These are phyloP conservation scores for Stigmatopora argus DNA, from an alignment of 2,113 vertebrate genomes.

Conservation along the genomic window DNA sequence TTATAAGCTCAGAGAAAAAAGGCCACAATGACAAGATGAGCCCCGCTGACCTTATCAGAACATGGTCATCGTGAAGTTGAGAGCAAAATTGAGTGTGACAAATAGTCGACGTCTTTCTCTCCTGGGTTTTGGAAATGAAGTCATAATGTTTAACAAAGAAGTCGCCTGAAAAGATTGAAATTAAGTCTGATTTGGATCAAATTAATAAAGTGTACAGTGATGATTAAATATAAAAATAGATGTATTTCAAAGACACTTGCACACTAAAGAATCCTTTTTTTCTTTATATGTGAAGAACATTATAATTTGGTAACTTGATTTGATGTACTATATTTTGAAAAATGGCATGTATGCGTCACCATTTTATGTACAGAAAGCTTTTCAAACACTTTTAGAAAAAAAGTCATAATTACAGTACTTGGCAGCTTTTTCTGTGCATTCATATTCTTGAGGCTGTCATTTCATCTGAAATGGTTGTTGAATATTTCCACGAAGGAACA, in stretches of 20 bases:
- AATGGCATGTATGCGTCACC: background rate
- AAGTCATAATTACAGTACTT: background rate
- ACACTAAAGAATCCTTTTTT: constrained; percentile 3
- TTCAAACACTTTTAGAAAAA: background rate
- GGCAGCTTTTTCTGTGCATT: background rate
- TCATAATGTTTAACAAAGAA: constrained; percentile 46
- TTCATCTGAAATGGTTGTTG: background rate
- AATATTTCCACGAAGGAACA: background rate
- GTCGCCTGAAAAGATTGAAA: constrained; percentile 22
- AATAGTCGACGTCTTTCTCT: constrained; percentile 38
- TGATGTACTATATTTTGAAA: background rate
- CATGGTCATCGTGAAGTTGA: constrained; percentile 30
- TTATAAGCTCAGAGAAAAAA: constrained; percentile 54
- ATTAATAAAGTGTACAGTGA: constrained; percentile 45
- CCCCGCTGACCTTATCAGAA: constrained; percentile 62
- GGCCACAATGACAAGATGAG: constrained; percentile 46
- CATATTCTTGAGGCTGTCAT: background rate
- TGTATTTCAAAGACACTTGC: constrained; percentile 25
- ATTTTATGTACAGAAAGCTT: background rate
- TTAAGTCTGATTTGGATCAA: constrained; percentile 46
- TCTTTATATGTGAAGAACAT: background rate
- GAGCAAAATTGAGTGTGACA: constrained; percentile 46
- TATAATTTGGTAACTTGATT: background rate
- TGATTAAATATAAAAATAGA: constrained; percentile 20
- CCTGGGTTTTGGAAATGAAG: constrained; percentile 32